Evolutionary conservation across 2,888 invertebrate species (phyloP).

Genomic region (Labia minor): DNA sequence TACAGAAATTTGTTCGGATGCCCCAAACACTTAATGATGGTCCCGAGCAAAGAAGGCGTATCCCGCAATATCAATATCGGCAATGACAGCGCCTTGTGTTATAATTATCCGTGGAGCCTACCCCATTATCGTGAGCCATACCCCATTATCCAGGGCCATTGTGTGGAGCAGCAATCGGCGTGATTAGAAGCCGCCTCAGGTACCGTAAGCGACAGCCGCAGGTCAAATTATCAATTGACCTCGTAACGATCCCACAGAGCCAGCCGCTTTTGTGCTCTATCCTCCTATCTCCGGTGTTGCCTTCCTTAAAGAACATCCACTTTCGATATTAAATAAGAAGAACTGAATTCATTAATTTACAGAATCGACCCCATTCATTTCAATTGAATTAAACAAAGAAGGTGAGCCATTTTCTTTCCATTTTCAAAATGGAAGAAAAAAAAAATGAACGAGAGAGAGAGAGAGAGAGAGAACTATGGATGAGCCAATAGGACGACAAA

Average conservation of each 20-base stretch:
- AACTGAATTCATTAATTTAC: too few species aligned
- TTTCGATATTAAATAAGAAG: too few species aligned
- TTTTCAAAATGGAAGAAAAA: too few species aligned
- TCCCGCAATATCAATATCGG: background rate
- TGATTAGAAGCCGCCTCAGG: background rate
- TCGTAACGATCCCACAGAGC: background rate
- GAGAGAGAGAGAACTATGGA: too few species aligned
- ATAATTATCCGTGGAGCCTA: conserved; percentile 7
- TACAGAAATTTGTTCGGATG: background rate
- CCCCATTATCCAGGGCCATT: conserved; percentile 1
- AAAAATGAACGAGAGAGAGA: too few species aligned
- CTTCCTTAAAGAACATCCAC: too few species aligned
- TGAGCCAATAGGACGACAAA: too few species aligned
- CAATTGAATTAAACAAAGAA: too few species aligned
- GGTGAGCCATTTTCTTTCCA: too few species aligned
- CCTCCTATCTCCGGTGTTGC: too few species aligned
- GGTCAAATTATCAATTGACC: conserved; percentile 8
- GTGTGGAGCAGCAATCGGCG: conserved; percentile 1
- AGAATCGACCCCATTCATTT: too few species aligned
- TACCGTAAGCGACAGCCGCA: conserved; percentile 2
- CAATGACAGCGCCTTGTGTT: conserved; percentile 13
- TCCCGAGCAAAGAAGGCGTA: background rate
- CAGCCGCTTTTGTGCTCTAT: too few species aligned
- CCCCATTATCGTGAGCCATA: background rate
- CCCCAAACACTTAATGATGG: conserved; percentile 7